Base-by-base conservation (phyloP, 1,140 invertebrate species). In the Aricia agestis region DNA sequence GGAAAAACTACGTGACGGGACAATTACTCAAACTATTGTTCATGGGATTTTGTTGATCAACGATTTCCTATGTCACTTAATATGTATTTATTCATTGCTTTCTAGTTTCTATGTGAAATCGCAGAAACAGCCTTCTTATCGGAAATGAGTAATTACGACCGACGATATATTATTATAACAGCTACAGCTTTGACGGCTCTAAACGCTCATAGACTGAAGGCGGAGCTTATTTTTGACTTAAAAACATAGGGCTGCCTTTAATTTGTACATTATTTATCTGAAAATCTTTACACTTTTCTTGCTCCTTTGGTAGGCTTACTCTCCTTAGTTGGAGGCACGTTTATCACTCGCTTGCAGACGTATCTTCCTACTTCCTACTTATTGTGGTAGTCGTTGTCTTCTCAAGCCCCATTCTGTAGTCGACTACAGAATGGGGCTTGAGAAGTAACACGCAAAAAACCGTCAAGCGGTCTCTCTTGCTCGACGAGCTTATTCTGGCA, bases 11-110 rank as follows among this genome's bases (percentile, higher is more conserved):
- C 66, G 45, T 72, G 71, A 77, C 71, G 74, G 75, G 73, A 77
- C 73, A 72, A 75, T 75, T 69, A 72, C 71, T 75, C 74, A 75
- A 75, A 66, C 59, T 68, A 74, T 72, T 70, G 69, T 74, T 71
- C 72, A 72, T 74, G 36, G 68, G 36, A 69, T 74, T 76, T 73
- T 70, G 72, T 70, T 74, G 73, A 76, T 71, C 61, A 66, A 76
- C 74, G 73, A 71, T 74, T 72, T 76, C 68, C 68, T 69, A 68
- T 42, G 73, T 70, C 67, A 67, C 57, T 76, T 74, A 76, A 72
- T 71, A 76, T 76, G 74, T 72, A 76, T 76, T 74, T 74, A 74
- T 76, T 76, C 75, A 76, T 76, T 76, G 75, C 74, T 76, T 74
- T 61, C 17, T 68, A 67, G 19, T 61, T 61, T 10, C 36, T 69